These are phyloP conservation scores for Artemia franciscana DNA, from an alignment of 1,140 invertebrate genomes.

Conservation along the genomic window DNA sequence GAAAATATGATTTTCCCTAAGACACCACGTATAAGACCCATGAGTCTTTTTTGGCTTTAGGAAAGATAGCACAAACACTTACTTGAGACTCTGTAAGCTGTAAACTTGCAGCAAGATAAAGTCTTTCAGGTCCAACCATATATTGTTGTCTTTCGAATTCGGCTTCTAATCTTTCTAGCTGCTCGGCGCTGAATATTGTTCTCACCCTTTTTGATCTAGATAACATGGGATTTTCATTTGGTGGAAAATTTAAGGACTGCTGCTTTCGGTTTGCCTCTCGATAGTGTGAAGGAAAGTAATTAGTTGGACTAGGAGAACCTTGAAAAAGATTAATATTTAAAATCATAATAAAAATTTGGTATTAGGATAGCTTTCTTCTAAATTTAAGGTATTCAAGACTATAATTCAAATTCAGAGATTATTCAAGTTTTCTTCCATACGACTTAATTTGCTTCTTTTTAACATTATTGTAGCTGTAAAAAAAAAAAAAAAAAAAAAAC, in stretches of 20 bases:
- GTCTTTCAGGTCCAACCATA: slow-evolving; percentile 76
- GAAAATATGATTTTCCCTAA: too few species aligned
- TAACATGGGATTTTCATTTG: background rate
- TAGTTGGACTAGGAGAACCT: background rate
- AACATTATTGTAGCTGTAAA: too few species aligned
- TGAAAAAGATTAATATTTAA: too few species aligned
- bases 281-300: background rate
- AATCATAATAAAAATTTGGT: too few species aligned
- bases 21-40: too few species aligned
- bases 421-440: too few species aligned
- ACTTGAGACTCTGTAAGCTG: slow-evolving; percentile 76
- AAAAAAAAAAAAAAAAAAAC: too few species aligned
- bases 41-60: too few species aligned
- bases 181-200: slow-evolving; percentile 83
- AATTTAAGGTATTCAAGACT: too few species aligned
- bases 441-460: too few species aligned
- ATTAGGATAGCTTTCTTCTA: too few species aligned
- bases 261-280: background rate
- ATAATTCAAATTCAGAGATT: too few species aligned
- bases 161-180: slow-evolving; percentile 64
- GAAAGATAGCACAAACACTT: slow-evolving; percentile 10
- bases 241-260: background rate
- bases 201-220: slow-evolving; percentile 48
- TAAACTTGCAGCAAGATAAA: slow-evolving; percentile 64
- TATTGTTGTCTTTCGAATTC: slow-evolving; percentile 86